Conservation (phyloP, 1,140 invertebrate species). For the Varroa destructor region DNA sequence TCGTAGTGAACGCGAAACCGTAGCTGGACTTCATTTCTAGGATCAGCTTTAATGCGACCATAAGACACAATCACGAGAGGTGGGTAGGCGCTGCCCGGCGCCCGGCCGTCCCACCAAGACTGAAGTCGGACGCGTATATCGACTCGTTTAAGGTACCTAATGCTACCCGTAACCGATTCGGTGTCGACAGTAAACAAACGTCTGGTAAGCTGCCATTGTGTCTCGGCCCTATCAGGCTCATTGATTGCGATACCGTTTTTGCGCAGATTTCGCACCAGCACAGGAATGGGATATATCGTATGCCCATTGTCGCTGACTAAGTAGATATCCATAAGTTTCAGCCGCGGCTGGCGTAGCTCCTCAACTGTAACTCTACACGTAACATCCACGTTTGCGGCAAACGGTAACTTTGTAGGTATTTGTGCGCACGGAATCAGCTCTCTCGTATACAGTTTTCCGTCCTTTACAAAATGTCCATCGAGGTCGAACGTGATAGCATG, state of each 20-base stretch:
- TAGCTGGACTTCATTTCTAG: not conserved
- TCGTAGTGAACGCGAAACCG: constrained; percentile 29
- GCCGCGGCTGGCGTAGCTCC: not conserved
- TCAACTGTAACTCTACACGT: constrained; percentile 5
- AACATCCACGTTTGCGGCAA: constrained; percentile 17
- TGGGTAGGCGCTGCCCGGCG: constrained; percentile 30
- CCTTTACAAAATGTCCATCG: constrained; percentile 2
- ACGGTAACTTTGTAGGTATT: constrained; percentile 11
- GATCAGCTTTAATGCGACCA: constrained; percentile 21
- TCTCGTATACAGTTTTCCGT: not conserved
- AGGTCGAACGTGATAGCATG: constrained; percentile 11
- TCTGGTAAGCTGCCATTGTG: constrained; percentile 50
- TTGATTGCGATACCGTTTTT: constrained; percentile 16
- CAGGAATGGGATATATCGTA: constrained; percentile 16
- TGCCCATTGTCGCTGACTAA: not conserved
- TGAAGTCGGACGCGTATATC: constrained; percentile 29
- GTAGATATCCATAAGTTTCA: not conserved
- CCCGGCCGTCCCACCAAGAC: constrained; percentile 19
- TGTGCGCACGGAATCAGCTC: constrained; percentile 14
- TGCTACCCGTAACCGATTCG: constrained; percentile 35
- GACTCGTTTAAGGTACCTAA: constrained; percentile 41
- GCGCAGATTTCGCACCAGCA: constrained; percentile 17
- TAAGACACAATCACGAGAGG: constrained; percentile 31
- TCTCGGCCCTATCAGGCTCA: constrained; percentile 39
- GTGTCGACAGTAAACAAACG: constrained; percentile 48